A percentile compares a stretch with the other conserved stretches of the same genome.
phyloP scores from a whole-genome alignment of 2,113 vertebrate species.

The Ornithorhynchus anatinus region DNA sequence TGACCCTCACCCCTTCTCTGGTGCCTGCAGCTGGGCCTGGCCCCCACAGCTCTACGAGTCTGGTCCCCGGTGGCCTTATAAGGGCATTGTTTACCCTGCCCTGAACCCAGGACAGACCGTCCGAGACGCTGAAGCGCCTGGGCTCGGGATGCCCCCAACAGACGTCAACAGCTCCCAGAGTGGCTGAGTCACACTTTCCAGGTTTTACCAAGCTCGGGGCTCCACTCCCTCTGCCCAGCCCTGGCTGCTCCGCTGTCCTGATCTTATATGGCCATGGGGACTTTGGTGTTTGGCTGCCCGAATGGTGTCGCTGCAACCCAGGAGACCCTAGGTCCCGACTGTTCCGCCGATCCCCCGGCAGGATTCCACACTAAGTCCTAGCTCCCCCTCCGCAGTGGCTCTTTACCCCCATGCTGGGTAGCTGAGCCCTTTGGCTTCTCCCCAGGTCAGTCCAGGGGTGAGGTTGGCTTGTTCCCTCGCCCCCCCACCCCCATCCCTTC shows the following conservation, averaged over 20 bases:
- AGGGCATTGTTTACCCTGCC: conserved; percentile 69
- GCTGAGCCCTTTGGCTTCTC: neutral
- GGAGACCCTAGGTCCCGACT: neutral
- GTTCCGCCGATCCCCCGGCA: neutral
- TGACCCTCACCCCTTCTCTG: neutral
- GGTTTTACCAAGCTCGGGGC: neutral
- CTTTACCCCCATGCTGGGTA: too few species aligned
- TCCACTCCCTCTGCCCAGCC: conserved; percentile 16
- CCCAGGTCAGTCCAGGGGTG: accelerated
- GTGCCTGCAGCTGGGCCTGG: accelerated
- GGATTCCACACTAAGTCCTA: neutral
- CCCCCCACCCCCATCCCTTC: neutral
- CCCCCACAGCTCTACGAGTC: conserved; percentile 16
- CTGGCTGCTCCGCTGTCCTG: conserved; percentile 58
- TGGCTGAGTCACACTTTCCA: conserved; percentile 78
- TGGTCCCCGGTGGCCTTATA: conserved; percentile 72
- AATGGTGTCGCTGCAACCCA: neutral
- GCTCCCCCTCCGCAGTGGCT: neutral
- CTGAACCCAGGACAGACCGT: neutral
- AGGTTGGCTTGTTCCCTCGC: too few species aligned
- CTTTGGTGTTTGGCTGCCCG: neutral
- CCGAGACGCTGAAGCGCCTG: conserved; percentile 18
- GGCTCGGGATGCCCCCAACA: conserved; percentile 40
- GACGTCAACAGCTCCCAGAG: conserved; percentile 34
- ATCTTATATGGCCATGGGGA: conserved; percentile 54